Evolutionary conservation across 2,797 vertebrate species (phyloP).

Genomic region (Sebastolobus altivelis): DNA sequence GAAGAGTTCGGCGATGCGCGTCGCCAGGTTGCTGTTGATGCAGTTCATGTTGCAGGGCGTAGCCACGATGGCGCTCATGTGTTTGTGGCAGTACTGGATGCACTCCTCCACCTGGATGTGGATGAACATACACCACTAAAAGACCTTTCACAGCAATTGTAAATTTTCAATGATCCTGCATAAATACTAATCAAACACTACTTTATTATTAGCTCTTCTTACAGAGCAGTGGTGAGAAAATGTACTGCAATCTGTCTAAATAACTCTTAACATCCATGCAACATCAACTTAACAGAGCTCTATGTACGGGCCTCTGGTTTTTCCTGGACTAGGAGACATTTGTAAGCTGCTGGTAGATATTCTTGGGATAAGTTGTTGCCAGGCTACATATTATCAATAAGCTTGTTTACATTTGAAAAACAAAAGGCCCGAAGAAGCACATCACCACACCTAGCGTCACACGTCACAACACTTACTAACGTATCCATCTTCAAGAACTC

Average conservation of each 20-base stretch:
- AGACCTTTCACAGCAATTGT: background rate
- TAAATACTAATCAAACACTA: background rate
- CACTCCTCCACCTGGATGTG: conserved; percentile 93
- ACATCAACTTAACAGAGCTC: conserved; percentile 45
- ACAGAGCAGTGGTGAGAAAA: background rate
- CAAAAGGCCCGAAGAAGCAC: conserved; percentile 45
- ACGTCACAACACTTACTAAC: conserved; percentile 92
- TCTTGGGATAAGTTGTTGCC: background rate
- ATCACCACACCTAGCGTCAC: conserved; percentile 41
- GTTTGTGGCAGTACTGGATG: conserved; percentile 93
- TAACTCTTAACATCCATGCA: conserved; percentile 53
- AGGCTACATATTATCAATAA: background rate
- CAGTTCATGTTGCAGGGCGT: conserved; percentile 99
- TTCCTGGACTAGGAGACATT: conserved; percentile 1
- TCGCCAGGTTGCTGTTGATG: conserved; percentile 94
- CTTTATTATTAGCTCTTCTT: conserved; percentile 4
- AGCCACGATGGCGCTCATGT: conserved; percentile 96
- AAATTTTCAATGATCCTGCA: background rate
- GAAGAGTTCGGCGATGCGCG: conserved; percentile 92
- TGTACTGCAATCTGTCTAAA: background rate
- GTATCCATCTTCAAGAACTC: conserved; percentile 99
- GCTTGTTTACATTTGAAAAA: conserved; percentile 28
- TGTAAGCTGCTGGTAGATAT: background rate
- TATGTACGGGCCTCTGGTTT: conserved; percentile 58
- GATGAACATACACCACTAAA: background rate